Percentiles rank a stretch among this genome's conserved stretches.
phyloP scores from a whole-genome alignment of 2,797 vertebrate species.

The Coregonus sp. region DNA sequence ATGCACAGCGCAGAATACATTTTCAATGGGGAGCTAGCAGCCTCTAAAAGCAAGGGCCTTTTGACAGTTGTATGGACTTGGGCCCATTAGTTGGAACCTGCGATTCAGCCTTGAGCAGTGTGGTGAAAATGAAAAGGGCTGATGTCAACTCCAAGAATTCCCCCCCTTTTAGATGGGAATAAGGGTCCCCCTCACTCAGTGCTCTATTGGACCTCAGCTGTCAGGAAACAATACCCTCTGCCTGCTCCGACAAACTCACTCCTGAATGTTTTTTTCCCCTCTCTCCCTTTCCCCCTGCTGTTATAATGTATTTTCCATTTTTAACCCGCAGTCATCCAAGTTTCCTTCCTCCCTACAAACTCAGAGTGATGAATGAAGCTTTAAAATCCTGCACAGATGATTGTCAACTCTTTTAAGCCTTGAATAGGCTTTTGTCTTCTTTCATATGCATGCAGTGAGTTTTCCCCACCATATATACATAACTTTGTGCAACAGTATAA shows the following conservation, averaged over 20 bases:
- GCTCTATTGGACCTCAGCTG: slow-evolving; percentile 79
- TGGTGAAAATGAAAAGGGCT: slow-evolving; percentile 77
- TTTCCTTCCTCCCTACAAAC: slow-evolving; percentile 78
- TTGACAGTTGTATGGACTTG: slow-evolving; percentile 79
- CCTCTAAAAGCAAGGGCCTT: slow-evolving; percentile 76
- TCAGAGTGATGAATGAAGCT: slow-evolving; percentile 69
- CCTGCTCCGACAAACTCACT: slow-evolving; percentile 81
- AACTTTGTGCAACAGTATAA: not conserved
- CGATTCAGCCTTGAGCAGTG: slow-evolving; percentile 78
- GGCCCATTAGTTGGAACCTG: slow-evolving; percentile 77
- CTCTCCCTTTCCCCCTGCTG: slow-evolving; percentile 56
- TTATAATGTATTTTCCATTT: slow-evolving; percentile 85
- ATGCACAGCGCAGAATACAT: slow-evolving; percentile 70
- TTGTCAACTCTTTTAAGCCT: slow-evolving; percentile 31
- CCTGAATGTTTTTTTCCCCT: slow-evolving; percentile 77
- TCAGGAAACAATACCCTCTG: slow-evolving; percentile 84
- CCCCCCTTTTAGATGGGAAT: slow-evolving; percentile 71
- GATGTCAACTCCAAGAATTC: slow-evolving; percentile 80
- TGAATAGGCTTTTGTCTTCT: slow-evolving; percentile 58
- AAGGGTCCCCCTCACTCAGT: slow-evolving; percentile 67
- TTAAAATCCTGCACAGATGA: slow-evolving; percentile 63
- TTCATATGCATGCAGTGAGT: slow-evolving; percentile 41
- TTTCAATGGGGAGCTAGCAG: slow-evolving; percentile 75
- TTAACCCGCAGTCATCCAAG: slow-evolving; percentile 78
- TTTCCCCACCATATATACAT: slow-evolving; percentile 12